Conservation (phyloP, 2,113 vertebrate genomes). For the Falco punctatus region DNA sequence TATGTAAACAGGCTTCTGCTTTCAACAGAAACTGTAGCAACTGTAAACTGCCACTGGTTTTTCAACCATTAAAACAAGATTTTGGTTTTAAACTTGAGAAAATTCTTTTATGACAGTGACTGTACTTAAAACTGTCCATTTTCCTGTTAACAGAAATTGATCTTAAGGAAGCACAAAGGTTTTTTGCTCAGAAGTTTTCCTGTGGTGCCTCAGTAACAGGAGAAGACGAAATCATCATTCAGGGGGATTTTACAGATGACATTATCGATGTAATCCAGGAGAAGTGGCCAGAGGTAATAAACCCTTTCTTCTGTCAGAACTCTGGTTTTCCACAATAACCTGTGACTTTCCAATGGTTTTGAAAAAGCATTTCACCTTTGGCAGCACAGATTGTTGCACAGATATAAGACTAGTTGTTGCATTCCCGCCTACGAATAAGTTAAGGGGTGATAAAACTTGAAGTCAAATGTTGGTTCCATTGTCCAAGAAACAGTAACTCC, state of each 20-base stretch:
- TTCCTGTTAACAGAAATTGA: constrained; percentile 87
- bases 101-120: neutral
- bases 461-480: neutral
- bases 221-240: constrained; percentile 99
- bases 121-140: neutral
- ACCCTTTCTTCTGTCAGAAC: neutral
- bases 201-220: constrained; percentile 98
- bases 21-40: neutral
- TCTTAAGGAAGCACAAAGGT: constrained; percentile 98
- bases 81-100: neutral
- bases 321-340: neutral
- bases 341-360: neutral
- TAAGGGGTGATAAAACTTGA: neutral
- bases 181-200: constrained; percentile 99
- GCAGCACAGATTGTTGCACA: neutral
- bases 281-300: constrained; percentile 94
- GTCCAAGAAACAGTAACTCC: neutral
- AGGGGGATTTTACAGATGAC: constrained; percentile 99
- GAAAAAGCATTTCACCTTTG: neutral
- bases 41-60: neutral
- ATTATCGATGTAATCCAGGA: constrained; percentile 98
- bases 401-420: neutral
- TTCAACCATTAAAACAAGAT: neutral
- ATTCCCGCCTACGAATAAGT: neutral
- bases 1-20: neutral